Evolutionary conservation across 2,888 invertebrate species (phyloP).

Genomic region (Synanthedon tipuliformis): DNA sequence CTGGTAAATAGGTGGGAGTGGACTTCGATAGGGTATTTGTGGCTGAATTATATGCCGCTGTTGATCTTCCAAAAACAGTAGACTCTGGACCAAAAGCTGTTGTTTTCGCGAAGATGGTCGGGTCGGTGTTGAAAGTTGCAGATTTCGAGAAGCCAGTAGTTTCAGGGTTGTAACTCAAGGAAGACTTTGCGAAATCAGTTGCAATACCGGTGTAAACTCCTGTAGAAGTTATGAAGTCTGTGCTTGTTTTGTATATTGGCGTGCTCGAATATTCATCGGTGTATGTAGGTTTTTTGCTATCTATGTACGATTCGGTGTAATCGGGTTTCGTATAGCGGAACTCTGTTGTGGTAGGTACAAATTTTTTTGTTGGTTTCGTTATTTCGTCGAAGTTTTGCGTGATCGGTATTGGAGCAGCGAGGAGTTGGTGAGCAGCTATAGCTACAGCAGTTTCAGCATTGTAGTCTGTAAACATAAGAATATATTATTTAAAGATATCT

Average conservation of each 20-base stretch:
- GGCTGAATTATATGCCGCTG: constrained; percentile 19
- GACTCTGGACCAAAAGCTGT: neutral
- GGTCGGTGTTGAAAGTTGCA: neutral
- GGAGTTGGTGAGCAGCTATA: constrained; percentile 56
- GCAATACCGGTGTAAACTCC: neutral
- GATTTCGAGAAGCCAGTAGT: neutral
- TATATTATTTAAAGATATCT: too few species aligned
- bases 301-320: constrained; percentile 26
- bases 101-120: neutral
- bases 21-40: constrained; percentile 11
- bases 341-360: constrained; percentile 30
- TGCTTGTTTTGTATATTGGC: constrained; percentile 13
- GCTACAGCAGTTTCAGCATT: constrained; percentile 57
- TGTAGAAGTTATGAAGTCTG: neutral
- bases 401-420: constrained; percentile 54
- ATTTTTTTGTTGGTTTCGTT: constrained; percentile 23
- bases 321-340: constrained; percentile 43
- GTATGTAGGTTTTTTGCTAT: constrained; percentile 25
- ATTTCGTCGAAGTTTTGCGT: constrained; percentile 43
- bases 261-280: constrained; percentile 40
- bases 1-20: constrained; percentile 4
- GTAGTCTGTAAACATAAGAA: constrained; percentile 27
- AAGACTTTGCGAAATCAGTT: constrained; percentile 6
- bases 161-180: neutral
- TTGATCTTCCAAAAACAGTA: constrained; percentile 10